Evolutionary conservation across 1,140 invertebrate species (phyloP).

Genomic region (Cotesia vestalis): DNA sequence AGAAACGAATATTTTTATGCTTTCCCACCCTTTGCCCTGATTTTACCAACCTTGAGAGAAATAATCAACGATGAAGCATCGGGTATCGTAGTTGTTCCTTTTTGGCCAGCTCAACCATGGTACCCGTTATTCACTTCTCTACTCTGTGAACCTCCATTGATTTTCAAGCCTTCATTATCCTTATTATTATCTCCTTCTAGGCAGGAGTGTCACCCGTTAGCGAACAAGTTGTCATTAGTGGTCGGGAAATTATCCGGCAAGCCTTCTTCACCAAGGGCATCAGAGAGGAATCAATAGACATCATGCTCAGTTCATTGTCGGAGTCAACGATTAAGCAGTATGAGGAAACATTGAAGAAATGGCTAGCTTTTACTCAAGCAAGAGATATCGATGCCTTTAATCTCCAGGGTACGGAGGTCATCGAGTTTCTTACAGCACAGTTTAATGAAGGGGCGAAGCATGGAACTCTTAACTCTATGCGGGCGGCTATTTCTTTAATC

Average conservation of each 20-base stretch:
- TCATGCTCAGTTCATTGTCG: constrained; percentile 27
- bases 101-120: constrained; percentile 36
- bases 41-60: constrained; percentile 29
- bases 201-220: constrained; percentile 25
- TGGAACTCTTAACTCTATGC: constrained; percentile 3
- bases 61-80: constrained; percentile 34
- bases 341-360: constrained; percentile 17
- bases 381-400: constrained; percentile 1
- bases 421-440: constrained; percentile 25
- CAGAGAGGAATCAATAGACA: constrained; percentile 13
- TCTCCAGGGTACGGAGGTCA: not conserved
- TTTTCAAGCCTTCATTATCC: constrained; percentile 26
- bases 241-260: constrained; percentile 33
- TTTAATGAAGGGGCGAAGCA: constrained; percentile 10
- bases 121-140: constrained; percentile 25
- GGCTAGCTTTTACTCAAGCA: constrained; percentile 24
- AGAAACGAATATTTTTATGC: constrained; percentile 43
- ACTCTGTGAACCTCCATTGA: constrained; percentile 4
- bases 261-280: constrained; percentile 23
- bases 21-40: constrained; percentile 35
- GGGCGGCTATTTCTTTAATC: constrained; percentile 19
- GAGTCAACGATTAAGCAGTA: constrained; percentile 27
- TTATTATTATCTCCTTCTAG: constrained; percentile 22
- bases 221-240: constrained; percentile 24
- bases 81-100: constrained; percentile 31